Evolutionary conservation across 2,113 vertebrate species (phyloP).

Genomic region (Xenopus borealis): DNA sequence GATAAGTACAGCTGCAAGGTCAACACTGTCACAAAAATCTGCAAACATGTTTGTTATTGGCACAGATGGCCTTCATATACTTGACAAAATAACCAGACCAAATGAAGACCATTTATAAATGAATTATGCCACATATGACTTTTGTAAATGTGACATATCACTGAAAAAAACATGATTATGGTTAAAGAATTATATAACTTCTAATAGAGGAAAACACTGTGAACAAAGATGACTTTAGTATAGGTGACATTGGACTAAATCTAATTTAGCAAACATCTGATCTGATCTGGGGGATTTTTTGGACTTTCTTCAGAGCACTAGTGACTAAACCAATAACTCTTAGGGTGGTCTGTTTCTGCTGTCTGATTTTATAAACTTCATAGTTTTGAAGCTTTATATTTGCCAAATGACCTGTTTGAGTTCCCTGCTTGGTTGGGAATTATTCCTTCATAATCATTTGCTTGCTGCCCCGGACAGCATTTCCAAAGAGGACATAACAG

Average conservation of each 20-base stretch:
- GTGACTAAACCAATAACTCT: not conserved
- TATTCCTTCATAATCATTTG: conserved; percentile 30
- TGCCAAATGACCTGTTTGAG: conserved; percentile 35
- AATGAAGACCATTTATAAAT: not conserved
- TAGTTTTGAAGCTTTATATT: conserved; percentile 29
- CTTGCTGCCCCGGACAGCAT: conserved; percentile 13
- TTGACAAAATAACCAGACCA: not conserved
- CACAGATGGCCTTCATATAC: conserved; percentile 20
- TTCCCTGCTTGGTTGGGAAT: conserved; percentile 34
- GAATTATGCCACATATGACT: too few species aligned
- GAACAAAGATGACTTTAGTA: too few species aligned
- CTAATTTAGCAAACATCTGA: too few species aligned
- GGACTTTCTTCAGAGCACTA: too few species aligned
- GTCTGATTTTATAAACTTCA: conserved; percentile 36
- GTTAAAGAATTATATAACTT: too few species aligned
- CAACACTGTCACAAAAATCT: conserved; percentile 26
- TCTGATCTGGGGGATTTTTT: too few species aligned
- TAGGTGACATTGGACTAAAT: too few species aligned
- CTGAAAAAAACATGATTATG: too few species aligned
- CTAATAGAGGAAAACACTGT: too few species aligned
- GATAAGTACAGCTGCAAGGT: conserved; percentile 42
- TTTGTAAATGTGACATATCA: too few species aligned
- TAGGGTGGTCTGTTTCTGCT: conserved; percentile 36
- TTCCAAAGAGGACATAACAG: conserved; percentile 33
- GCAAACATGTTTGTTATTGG: conserved; percentile 14